Evolutionary conservation across 2,797 vertebrate genomes (phyloP).

Genomic region (Cossypha heuglini): DNA sequence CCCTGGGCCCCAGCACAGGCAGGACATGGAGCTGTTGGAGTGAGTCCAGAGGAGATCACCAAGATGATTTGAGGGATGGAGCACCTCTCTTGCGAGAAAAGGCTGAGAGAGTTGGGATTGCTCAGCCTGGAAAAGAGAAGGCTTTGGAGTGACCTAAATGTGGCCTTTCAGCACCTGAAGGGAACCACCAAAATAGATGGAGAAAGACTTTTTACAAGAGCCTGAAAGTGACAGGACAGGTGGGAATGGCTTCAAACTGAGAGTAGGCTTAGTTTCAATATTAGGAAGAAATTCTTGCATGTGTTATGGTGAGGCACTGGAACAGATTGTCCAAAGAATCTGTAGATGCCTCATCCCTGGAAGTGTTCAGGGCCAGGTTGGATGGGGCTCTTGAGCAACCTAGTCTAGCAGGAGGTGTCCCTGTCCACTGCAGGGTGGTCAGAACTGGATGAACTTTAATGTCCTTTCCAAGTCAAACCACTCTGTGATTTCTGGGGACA

Average conservation of each 20-base stretch:
- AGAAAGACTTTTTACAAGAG: neutral
- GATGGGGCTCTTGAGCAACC: neutral
- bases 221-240: neutral
- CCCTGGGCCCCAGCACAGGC: neutral
- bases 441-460: neutral
- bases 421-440: neutral
- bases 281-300: neutral
- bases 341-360: neutral
- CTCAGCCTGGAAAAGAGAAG: neutral
- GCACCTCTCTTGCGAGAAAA: neutral
- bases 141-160: neutral
- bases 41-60: accelerated
- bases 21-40: accelerated
- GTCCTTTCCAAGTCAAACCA: neutral
- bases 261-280: neutral
- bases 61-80: neutral
- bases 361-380: neutral
- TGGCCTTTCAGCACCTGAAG: neutral
- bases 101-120: neutral
- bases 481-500: neutral
- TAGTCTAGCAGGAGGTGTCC: neutral
- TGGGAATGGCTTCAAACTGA: neutral
- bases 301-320: neutral
- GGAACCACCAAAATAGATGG: neutral
- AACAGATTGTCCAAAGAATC: neutral